Evolutionary conservation across 2,113 vertebrate species (phyloP), one percentile per base, ranked within the genome.

Genomic region (Halichoerus grypus): DNA sequence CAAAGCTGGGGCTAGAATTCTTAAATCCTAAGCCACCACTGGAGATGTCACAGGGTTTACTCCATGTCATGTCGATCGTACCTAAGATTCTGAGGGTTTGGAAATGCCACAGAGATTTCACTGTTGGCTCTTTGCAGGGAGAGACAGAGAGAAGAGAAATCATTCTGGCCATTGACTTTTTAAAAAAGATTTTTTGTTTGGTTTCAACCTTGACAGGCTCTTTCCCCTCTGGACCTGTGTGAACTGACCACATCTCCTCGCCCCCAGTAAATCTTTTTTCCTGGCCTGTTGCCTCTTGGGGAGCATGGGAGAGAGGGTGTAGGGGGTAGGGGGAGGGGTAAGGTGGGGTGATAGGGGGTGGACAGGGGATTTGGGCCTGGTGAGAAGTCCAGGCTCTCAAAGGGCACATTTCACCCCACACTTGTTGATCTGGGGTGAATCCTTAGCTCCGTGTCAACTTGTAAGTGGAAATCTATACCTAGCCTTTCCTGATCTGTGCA

Each of bases 401-500:
- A 21, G 18, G 57, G 36, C 15, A 46, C 1, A 26, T 22, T 46
- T 83, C 31, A 7, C 46, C 46, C 63, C 0, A 0, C 26, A 14
- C 0, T 15, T 82, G 95, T 80, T 85, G 69, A 90, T 83, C 93
- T 94, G 89, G 59, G 67, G n/a, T 97, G 95, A 98, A 97, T 98
- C 94, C 96, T 95, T 94, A 92, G 79, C 55, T 86, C 93, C 71
- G 2, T 95, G 97, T 96, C 97, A 96, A 63, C 96, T 98, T 89
- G 85, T 96, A 98, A 94, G 96, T 93, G 97, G 97, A 98, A 98
- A 98, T 98, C 97, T 93, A 7, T 98, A 98, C 91, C 94, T 92
- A 67, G 46, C 59, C 0, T 36, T 77, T 95, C 98, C 76, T 89
- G 90, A 97, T 71, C 42, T 94, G 80, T 16, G 71, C 42, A 96